Evolutionary conservation across 2,888 invertebrate genomes (phyloP).

Genomic region (Acrobasis repandana): DNA sequence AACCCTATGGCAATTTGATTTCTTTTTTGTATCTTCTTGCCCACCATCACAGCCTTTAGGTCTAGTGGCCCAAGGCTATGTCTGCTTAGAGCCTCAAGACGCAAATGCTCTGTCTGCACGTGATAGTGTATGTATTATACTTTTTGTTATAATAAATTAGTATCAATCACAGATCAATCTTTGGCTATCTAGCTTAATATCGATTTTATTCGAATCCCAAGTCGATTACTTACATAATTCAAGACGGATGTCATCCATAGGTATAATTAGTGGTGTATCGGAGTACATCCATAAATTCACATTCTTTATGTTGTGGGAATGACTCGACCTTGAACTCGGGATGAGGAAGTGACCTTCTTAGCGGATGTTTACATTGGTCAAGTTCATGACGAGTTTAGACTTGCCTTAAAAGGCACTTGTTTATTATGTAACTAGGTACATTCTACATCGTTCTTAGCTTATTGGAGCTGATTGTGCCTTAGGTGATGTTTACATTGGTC

Average conservation of each 20-base stretch:
- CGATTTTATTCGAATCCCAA: neutral
- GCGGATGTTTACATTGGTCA: conserved; percentile 15
- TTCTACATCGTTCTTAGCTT: neutral
- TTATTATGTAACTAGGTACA: too few species aligned
- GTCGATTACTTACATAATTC: neutral
- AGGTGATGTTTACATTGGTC: conserved; percentile 14
- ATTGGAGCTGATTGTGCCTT: conserved; percentile 14
- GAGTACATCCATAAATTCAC: neutral
- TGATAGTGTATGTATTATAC: too few species aligned
- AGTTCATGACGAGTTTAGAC: neutral
- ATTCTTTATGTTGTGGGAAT: conserved; percentile 4
- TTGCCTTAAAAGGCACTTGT: neutral
- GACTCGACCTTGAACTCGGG: conserved; percentile 12
- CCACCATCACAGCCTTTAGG: too few species aligned
- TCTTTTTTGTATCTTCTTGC: too few species aligned
- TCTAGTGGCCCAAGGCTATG: too few species aligned
- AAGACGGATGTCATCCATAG: neutral
- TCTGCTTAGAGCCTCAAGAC: too few species aligned
- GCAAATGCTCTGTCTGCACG: too few species aligned
- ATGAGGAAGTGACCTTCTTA: conserved; percentile 26
- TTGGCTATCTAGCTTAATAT: too few species aligned
- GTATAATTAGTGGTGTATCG: conserved; percentile 1
- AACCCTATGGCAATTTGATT: too few species aligned
- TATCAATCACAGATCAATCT: too few species aligned
- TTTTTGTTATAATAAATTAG: too few species aligned